These are phyloP conservation scores for rabbit (Oryctolagus cuniculus) DNA, from an alignment of 2,113 vertebrate species.

Conservation along the genomic window mOryCun1.1 NC_091436.1:145720501-145721000, in stretches of 20 bases:
- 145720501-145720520: background rate
- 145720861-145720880: constrained; percentile 9
- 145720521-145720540: background rate
- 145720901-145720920: constrained; percentile 44
- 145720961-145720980: background rate
- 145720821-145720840: constrained; percentile 15
- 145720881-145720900: constrained; percentile 52
- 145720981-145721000: too few species aligned
- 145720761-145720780: background rate
- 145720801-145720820: constrained; percentile 54
- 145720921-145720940: constrained; percentile 19
- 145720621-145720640: background rate
- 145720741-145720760: background rate
- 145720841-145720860: background rate
- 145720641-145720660: rapidly evolving
- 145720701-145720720: background rate
- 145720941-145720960: constrained; percentile 7
- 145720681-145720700: background rate
- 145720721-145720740: background rate
- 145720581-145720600: background rate
- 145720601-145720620: background rate
- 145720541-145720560: background rate
- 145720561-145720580: background rate
- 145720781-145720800: constrained; percentile 37
- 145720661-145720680: background rate